Base-by-base conservation (phyloP, 2,888 invertebrate genomes). In the Ornithoptera priamus region DNA sequence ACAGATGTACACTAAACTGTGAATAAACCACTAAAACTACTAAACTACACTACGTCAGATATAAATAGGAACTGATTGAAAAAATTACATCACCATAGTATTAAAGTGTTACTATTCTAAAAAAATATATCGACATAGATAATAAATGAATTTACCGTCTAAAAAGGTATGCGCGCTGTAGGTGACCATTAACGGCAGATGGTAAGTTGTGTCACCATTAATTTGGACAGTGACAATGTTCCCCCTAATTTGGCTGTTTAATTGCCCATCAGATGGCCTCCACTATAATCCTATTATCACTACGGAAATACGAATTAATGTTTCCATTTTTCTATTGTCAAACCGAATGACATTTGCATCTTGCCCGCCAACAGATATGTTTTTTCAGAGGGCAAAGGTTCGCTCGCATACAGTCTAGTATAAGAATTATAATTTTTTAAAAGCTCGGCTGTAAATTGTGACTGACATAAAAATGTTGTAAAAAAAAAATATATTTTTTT, bases 221-320 rank as follows among this genome's bases (percentile, higher is more conserved):
- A 78, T 79, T 72, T 72, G 30, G 65, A 75, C 75, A 71, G 76
- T 75, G 77, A 78, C 77, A 76, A 76, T 74, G 66, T 70, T 76
- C 75, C 67, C 78, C 80, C 79, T 75, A 80, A 78, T 76, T 76
- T 73, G 77, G 74, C 75, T 74, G 72, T 80, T 81, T 83, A 86
- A 86, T 86, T 81, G 82, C 74, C 74, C 77, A 66, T 66, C 65
- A 56, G 60, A 46, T 39, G 10, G n/a, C 62, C 58, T 61, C 62
- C 62, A 70, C 70, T 70, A 59, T 70, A 70, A 70, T 70, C 70
- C 70, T 62, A 67, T 70, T 70, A 70, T 70, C 70, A 57, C 22
- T 68, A 70, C 70, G 66, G 70, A 63, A 70, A 53, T 70, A 66
- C 22, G 66, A 66, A 70, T 70, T 70, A 70, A 70, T 59, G 66